Evolutionary conservation across 2,888 invertebrate genomes (phyloP).

Genomic region (Calliopum simillimum): DNA sequence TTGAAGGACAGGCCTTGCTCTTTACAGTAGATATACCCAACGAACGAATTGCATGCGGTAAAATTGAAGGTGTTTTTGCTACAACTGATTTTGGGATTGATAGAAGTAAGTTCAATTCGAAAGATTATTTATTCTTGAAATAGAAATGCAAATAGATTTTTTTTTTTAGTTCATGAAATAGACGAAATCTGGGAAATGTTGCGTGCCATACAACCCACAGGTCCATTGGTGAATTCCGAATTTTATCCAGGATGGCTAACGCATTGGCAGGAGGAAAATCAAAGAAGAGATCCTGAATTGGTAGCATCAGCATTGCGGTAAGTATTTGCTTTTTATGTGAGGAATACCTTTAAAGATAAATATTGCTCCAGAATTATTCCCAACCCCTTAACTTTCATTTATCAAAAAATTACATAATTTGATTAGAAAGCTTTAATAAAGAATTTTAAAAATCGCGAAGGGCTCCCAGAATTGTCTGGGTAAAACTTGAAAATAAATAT

Average conservation of each 20-base stretch:
- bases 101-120: constrained; percentile 56
- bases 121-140: background rate
- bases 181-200: constrained; percentile 67
- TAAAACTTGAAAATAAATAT: too few relatives aligned
- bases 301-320: constrained; percentile 71
- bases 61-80: constrained; percentile 77
- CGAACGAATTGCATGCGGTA: constrained; percentile 72
- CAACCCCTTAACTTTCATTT: too few relatives aligned
- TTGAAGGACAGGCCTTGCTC: constrained; percentile 70
- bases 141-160: background rate
- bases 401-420: too few relatives aligned
- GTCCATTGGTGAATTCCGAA: constrained; percentile 91
- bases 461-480: too few relatives aligned
- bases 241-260: constrained; percentile 94
- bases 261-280: constrained; percentile 82
- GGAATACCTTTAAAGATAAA: too few relatives aligned
- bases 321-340: background rate
- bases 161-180: constrained; percentile 57
- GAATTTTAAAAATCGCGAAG: too few relatives aligned
- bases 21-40: constrained; percentile 85
- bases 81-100: constrained; percentile 82
- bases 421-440: too few relatives aligned
- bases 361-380: too few relatives aligned
- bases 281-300: constrained; percentile 68
- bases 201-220: constrained; percentile 72